Percentiles rank a stretch among this genome's conserved stretches.
Evolutionary conservation across 2,113 vertebrate species (phyloP).

Genomic region (Epinephelus moara): DNA sequence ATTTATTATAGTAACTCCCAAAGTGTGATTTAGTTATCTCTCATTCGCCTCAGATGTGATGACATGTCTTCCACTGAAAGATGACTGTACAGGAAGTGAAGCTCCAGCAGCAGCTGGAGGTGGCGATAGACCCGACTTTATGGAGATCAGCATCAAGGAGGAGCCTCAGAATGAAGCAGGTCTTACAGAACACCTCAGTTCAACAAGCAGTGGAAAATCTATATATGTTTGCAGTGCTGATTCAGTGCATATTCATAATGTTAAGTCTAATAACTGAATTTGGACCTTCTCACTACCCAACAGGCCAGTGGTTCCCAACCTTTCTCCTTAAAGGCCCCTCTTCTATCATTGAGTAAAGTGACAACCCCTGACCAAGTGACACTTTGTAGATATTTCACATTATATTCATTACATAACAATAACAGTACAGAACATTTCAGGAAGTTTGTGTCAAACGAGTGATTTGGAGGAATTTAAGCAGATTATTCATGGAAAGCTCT

Average conservation of each 20-base stretch:
- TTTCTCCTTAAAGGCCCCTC: no score
- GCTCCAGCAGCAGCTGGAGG: conserved; percentile 11
- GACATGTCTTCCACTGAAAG: not conserved
- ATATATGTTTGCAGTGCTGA: not conserved
- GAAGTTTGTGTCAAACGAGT: no score
- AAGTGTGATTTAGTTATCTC: conserved; percentile 5
- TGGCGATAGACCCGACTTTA: not conserved
- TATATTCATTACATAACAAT: no score
- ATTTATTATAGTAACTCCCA: not conserved
- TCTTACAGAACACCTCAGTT: conserved; percentile 27
- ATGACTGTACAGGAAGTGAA: conserved; percentile 20
- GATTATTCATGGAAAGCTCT: no score
- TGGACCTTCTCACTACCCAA: not conserved
- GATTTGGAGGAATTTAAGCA: no score
- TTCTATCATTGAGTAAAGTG: no score
- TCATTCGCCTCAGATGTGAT: not conserved
- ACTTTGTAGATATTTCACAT: no score
- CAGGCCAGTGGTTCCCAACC: not conserved
- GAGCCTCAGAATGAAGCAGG: conserved; percentile 45
- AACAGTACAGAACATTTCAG: no score
- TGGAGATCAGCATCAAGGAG: not conserved
- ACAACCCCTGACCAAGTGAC: no score
- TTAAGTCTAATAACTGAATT: not conserved
- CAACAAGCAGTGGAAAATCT: not conserved
- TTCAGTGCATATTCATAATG: not conserved